Base-by-base conservation (phyloP, 1,140 invertebrate species). In the Atta colombica region DNA sequence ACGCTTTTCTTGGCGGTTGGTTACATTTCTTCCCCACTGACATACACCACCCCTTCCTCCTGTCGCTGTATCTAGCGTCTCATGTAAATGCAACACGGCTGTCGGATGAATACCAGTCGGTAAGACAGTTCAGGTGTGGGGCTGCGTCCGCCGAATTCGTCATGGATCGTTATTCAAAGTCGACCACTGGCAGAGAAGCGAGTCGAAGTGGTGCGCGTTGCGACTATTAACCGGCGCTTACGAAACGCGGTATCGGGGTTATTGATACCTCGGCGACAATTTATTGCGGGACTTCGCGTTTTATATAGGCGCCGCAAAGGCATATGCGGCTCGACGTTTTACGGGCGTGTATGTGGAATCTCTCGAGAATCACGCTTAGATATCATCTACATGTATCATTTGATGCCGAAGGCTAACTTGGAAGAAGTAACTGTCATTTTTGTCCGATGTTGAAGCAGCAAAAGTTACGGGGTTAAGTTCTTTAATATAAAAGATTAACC, bases 91-190 rank as follows among this genome's bases (percentile, higher is more conserved):
- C 51, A 75, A 77, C 82, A 72, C 25, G 87, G 77, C 68, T 53
- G 61, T 78, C 58, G 89, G 63, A 61, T 81, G 68, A 90, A 81
- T 63, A 63, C 80, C 55, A 75, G 63, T 58, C 35, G 77, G 55
- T 51, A 35, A 66, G 66, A 68, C 69, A 55, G 85, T 53, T 78
- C 85, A 75, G 69, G 61, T 51, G 58, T 51, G 45, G 45, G 72
- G 61, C 55, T 39, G 39, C 39, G 88, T 89, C 88, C 89, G 80
- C 49, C 68, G 84, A 74, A 90, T 91, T 91, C 77, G 90, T 90
- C 87, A 90, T 10, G 90, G 90, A 82, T 91, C 90, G 90, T 91
- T 91, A 91, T 71, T 91, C 87, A 90, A 87, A 85, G 87, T 74
- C 88, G 53, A 86, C 78, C 49, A 28, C 61, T 21, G 18, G 49